These are phyloP conservation scores for Nettapus auritus DNA, from an alignment of 2,113 vertebrate species.

Conservation along the genomic window DNA sequence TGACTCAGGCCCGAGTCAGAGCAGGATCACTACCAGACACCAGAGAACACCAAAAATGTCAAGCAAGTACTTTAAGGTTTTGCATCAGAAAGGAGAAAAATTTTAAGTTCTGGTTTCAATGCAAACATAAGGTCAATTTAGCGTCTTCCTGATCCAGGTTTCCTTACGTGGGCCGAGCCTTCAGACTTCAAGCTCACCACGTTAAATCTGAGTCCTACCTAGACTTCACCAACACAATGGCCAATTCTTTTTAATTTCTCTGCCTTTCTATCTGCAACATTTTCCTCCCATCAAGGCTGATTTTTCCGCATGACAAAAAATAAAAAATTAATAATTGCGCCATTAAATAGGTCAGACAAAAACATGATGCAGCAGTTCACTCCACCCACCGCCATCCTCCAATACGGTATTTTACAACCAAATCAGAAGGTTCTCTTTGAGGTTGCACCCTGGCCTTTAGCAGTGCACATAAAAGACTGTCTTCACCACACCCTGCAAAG, in stretches of 20 bases:
- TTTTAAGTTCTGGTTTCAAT: not conserved
- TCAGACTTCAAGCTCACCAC: not conserved
- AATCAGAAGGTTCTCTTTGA: slow-evolving; percentile 69
- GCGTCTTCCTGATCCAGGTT: not conserved
- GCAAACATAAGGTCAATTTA: not conserved
- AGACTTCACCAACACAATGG: not conserved
- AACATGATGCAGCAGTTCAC: slow-evolving; percentile 68
- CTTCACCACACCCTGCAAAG: slow-evolving; percentile 64
- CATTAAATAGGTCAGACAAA: slow-evolving; percentile 59
- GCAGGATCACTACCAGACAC: not conserved
- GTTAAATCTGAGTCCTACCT: not conserved
- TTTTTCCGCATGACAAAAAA: not conserved
- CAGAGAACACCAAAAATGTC: not conserved
- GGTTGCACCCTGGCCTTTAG: slow-evolving; percentile 77
- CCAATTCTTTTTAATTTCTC: not conserved
- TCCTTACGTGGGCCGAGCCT: not conserved
- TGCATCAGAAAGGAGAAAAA: not conserved
- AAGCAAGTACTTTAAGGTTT: not conserved
- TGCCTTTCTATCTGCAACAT: not conserved
- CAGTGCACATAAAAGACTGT: slow-evolving; percentile 66
- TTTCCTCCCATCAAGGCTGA: not conserved
- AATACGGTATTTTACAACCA: slow-evolving; percentile 70
- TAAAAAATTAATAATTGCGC: slow-evolving; percentile 30
- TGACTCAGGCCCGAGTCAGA: not conserved
- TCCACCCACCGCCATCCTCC: slow-evolving; percentile 33